Percentiles rank a stretch among this genome's conserved stretches.
Conservation (phyloP, 2,888 invertebrate species). For the Mesorhabditis sp. region DNA sequence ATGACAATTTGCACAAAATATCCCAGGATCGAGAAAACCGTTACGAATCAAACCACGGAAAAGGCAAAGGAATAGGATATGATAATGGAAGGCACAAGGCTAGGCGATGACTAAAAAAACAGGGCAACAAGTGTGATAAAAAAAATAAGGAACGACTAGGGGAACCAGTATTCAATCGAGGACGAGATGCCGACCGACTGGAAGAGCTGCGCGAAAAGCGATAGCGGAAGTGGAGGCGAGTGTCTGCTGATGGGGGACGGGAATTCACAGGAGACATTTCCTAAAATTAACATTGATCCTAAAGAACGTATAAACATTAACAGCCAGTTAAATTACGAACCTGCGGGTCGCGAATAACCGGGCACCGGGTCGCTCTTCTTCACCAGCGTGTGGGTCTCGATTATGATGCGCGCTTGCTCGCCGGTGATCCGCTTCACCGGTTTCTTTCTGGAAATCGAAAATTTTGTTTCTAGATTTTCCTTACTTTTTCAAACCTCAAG, state of each 20-base stretch:
- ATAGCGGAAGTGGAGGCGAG: constrained; percentile 23
- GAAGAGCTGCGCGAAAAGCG: constrained; percentile 26
- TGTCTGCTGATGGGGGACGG: constrained; percentile 9
- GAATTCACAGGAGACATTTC: constrained; percentile 21
- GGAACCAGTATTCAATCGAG: not conserved
- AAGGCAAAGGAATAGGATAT: too few species aligned
- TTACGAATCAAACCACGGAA: too few species aligned
- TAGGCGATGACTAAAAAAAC: not conserved
- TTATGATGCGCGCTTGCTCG: not conserved
- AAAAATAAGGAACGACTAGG: not conserved
- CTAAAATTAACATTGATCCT: not conserved
- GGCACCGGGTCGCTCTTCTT: not conserved
- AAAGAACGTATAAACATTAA: not conserved
- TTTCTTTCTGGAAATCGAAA: not conserved
- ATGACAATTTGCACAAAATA: too few species aligned
- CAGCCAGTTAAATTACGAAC: not conserved
- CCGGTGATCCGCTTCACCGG: not conserved
- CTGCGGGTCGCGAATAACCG: not conserved
- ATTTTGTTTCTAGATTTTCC: not conserved
- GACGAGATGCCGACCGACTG: constrained; percentile 23
- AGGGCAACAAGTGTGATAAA: not conserved
- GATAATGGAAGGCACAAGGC: not conserved
- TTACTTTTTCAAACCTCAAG: too few species aligned
- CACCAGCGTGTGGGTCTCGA: not conserved
- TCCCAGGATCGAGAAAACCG: too few species aligned